A percentile compares a stretch with the other conserved stretches of the same genome.
Evolutionary conservation across 2,113 vertebrate genomes (phyloP).

Genomic region (Ceyx melanurus): DNA sequence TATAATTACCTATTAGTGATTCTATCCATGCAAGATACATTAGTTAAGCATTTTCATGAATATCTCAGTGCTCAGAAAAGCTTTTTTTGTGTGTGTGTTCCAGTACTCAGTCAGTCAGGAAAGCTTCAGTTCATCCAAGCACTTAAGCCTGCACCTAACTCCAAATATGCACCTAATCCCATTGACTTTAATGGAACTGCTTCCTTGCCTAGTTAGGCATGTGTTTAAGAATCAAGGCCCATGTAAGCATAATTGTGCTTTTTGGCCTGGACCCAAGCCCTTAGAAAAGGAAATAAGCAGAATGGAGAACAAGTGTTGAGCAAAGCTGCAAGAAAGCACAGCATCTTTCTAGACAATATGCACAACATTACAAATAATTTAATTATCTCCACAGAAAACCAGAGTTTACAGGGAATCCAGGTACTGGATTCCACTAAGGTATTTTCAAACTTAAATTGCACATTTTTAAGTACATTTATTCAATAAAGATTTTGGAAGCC

Average conservation of each 20-base stretch:
- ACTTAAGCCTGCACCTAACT: neutral
- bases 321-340: neutral
- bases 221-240: slow-evolving; percentile 31
- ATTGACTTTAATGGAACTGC: slow-evolving; percentile 9
- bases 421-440: neutral
- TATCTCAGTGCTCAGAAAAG: neutral
- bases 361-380: neutral
- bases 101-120: neutral
- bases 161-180: slow-evolving; percentile 16
- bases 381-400: neutral
- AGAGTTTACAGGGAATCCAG: neutral
- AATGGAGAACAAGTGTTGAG: slow-evolving; percentile 13
- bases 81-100: neutral
- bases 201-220: slow-evolving; percentile 34
- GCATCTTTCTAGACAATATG: neutral
- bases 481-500: neutral
- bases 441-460: neutral
- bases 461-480: neutral
- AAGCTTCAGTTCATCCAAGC: slow-evolving; percentile 21
- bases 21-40: neutral
- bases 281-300: neutral
- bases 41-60: neutral
- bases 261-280: slow-evolving; percentile 8
- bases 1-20: neutral
- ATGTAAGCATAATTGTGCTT: slow-evolving; percentile 4